Conservation (phyloP, 2,113 vertebrate genomes). For the Spea bombifrons region DNA sequence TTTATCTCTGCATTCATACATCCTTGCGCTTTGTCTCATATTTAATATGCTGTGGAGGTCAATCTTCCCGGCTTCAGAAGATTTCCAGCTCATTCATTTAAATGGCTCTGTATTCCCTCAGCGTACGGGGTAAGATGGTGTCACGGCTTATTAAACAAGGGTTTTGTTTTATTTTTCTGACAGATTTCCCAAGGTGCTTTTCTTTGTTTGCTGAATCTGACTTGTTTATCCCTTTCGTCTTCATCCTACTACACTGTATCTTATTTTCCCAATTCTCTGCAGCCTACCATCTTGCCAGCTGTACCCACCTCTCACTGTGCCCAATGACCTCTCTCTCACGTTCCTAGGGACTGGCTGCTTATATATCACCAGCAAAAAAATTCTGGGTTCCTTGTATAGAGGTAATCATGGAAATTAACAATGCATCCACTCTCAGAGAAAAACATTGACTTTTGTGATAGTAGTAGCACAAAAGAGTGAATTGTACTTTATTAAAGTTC, state of each 20-base stretch:
- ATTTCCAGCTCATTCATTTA: constrained; percentile 27
- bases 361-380: constrained; percentile 36
- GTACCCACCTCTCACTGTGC: constrained; percentile 43
- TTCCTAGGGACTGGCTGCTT: constrained; percentile 26
- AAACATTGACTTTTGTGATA: not conserved
- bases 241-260: constrained; percentile 12
- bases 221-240: not conserved
- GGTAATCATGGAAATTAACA: constrained; percentile 6
- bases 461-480: not conserved
- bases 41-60: constrained; percentile 25
- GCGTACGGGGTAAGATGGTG: constrained; percentile 20
- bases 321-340: constrained; percentile 29
- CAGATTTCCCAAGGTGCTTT: constrained; percentile 31
- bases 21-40: not conserved
- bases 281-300: constrained; percentile 25
- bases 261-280: constrained; percentile 25
- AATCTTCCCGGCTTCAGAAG: constrained; percentile 15
- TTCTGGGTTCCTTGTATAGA: not conserved
- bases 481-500: too few species aligned
- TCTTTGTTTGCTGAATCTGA: constrained; percentile 9
- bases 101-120: constrained; percentile 25
- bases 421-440: constrained; percentile 28
- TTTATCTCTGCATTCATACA: not conserved
- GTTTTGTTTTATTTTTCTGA: constrained; percentile 24
- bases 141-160: constrained; percentile 30